Conservation (phyloP, 2,888 invertebrate genomes). For the Baccha elongata region DNA sequence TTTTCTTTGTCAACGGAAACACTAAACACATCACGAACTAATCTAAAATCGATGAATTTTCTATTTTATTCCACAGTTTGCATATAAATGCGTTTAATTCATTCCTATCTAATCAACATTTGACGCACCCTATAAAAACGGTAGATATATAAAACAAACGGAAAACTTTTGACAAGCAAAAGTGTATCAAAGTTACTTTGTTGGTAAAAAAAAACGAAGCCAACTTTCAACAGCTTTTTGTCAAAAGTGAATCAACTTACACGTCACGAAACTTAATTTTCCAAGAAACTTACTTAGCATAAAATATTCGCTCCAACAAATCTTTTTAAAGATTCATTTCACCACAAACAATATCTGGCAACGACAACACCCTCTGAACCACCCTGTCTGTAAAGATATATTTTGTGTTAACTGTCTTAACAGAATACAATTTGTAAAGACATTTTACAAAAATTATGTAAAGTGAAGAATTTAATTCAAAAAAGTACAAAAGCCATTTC, state of each 20-base stretch:
- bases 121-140: not conserved
- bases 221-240: constrained; percentile 35
- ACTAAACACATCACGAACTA: constrained; percentile 32
- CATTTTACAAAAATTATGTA: constrained; percentile 54
- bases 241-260: not conserved
- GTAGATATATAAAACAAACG: no score
- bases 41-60: constrained; percentile 59
- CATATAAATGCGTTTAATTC: constrained; percentile 47
- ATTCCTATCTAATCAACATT: no score
- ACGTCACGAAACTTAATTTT: constrained; percentile 3
- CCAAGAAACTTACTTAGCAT: constrained; percentile 22
- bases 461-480: constrained; percentile 65
- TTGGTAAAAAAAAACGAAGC: not conserved
- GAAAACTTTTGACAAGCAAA: constrained; percentile 27
- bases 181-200: constrained; percentile 16
- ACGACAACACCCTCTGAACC: not conserved
- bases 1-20: constrained; percentile 21
- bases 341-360: not conserved
- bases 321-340: constrained; percentile 3
- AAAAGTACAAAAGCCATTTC: constrained; percentile 6
- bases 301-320: not conserved
- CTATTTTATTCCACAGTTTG: constrained; percentile 1
- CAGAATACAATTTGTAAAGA: constrained; percentile 52
- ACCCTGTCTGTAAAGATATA: not conserved
- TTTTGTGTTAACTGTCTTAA: constrained; percentile 19